Evolutionary conservation across 2,797 vertebrate species (phyloP), one percentile per base, ranked within the genome.

Genomic region (Acanthurus tractus): DNA sequence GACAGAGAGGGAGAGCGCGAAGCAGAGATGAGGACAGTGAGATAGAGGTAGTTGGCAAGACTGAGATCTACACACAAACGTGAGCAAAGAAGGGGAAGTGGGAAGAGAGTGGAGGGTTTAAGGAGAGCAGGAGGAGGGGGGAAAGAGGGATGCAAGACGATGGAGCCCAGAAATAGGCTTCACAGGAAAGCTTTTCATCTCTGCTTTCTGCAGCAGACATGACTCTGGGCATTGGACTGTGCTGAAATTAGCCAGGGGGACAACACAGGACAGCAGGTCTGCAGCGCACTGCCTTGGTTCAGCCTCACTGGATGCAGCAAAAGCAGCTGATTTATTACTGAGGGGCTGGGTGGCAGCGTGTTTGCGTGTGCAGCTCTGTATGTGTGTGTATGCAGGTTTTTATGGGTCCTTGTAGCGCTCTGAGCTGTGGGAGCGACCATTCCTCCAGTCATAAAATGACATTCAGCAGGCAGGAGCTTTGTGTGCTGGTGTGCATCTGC

Each of bases 291-390:
- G 86, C 86, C 70, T 83, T 59, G 90, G 82, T 88, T 88, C 76
- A 89, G 79, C 82, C 75, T 91, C 66, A 73, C 84, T 90, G 77
- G 85, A 92, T 89, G 90, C 91, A 90, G 90, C 88, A 89, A 34
- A 88, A 82, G 86, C 87, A 87, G 88, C 90, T 94, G 93, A 94
- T 94, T 93, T 94, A 93, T 94, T 86, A 91, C 92, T 84, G 80
- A 89, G 78, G 87, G 77, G 74, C 83, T 91, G 82, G 84, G 89
- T 90, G 90, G 89, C 86, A 86, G 88, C 34, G 68, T 86, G 85
- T 86, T 74, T 84, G 79, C 8, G 81, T 72, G 73, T 78, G 73
- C 34, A 49, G 54, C 54, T 82, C 57, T 52, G 68, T 63, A 65
- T 89, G 83, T 59, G 80, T 83, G 85, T 76, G 83, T 79, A 66